Evolutionary conservation across 2,797 vertebrate genomes (phyloP), one percentile per base, ranked within the genome.

Genomic region (Falco novaeseelandiae): DNA sequence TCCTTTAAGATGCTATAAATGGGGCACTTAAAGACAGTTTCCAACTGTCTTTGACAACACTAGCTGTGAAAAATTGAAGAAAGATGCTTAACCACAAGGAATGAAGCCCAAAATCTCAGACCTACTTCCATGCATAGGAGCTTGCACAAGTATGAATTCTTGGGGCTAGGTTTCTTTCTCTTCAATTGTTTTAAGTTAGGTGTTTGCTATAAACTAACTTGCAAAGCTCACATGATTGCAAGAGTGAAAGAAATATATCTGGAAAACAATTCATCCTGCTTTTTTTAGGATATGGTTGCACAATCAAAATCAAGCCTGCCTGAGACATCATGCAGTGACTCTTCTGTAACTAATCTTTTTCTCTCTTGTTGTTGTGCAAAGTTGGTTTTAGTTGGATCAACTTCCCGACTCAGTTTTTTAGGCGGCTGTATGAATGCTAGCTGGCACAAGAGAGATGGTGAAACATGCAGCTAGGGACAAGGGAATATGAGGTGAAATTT

Each of bases 261-360:
- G 73, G 74, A 89, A 80, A 90, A 93, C 8, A 93, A 82, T 74
- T 93, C 2, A 22, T 79, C 70, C 48, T 73, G 46, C 27, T 70
- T 66, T 69, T 81, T 84, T 79, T 51, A 2, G 25, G 67, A 40
- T 79, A 77, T 8, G 32, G 67, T 92, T 85, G 2, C 81, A 92
- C 63, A 93, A 83, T 59, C 71, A 54, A 76, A 94, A 84, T 95
- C 38, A 87, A 91, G 57, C 59, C 90, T 70, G 73, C 54, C 44
- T 73, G 80, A 94, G 44, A 85, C 78, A 66, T 62, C 71, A 17
- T 77, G 78, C 30, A 29, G 25, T 29, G 77, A 86, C 54, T 91
- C 44, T 72, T 86, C 84, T 86, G 77, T 85, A 95, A 93, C 78
- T 85, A 57, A 67, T 93, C 62, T 73, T 85, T 90, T 67, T 87